A percentile compares a stretch with the other conserved stretches of the same genome.
Evolutionary conservation across 2,888 invertebrate species (phyloP).

Genomic region (Stenotaenia linearis): DNA sequence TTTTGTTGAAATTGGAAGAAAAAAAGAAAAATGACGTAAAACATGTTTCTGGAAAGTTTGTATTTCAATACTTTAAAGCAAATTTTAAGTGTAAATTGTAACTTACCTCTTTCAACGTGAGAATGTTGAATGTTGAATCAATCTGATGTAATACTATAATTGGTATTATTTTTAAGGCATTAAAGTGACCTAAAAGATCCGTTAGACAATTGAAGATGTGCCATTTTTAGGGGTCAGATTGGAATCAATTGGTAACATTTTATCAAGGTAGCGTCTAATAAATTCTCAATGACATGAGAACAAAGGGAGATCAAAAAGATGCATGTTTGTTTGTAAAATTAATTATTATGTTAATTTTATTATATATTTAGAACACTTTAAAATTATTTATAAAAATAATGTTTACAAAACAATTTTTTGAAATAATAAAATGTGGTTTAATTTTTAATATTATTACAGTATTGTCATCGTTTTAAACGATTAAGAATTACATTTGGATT

Average conservation of each 20-base stretch:
- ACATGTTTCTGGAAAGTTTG: neutral
- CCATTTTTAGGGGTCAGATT: neutral
- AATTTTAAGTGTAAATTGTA: too few relatives aligned
- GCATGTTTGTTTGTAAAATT: neutral
- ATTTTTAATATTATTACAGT: too few relatives aligned
- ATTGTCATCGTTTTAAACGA: too few relatives aligned
- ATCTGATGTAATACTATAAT: neutral
- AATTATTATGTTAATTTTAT: neutral
- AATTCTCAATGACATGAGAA: neutral
- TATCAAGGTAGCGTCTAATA: neutral
- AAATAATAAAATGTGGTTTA: too few relatives aligned
- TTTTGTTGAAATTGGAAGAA: neutral
- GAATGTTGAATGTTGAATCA: neutral
- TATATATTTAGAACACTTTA: too few relatives aligned
- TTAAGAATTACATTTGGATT: too few relatives aligned
- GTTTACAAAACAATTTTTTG: too few relatives aligned
- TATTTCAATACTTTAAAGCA: too few relatives aligned
- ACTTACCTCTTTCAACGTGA: neutral
- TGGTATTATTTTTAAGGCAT: neutral
- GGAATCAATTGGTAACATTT: neutral
- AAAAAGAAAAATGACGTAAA: neutral
- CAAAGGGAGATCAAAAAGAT: neutral
- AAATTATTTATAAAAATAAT: too few relatives aligned
- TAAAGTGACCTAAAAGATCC: constrained; percentile 1
- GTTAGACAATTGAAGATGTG: constrained; percentile 23